phyloP scores from a whole-genome alignment of 30 jellyfish, hydroid and myxozoan species.

The Pseudorhiza aurosa region DNA sequence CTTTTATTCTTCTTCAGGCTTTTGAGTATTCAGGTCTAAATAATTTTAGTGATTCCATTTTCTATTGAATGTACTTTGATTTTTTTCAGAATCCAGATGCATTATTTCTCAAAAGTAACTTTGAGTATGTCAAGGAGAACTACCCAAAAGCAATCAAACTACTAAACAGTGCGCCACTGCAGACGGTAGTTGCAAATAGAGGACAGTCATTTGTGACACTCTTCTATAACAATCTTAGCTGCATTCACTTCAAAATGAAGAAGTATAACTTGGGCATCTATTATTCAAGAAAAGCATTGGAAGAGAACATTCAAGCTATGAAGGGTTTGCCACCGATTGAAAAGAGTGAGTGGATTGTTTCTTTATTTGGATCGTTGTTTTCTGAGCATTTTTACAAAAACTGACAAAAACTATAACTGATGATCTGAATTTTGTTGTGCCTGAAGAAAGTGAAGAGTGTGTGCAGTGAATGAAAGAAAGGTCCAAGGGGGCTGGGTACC shows the following conservation, averaged over 20 bases:
- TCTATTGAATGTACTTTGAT: not conserved
- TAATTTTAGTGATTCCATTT: no score
- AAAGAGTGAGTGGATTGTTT: conserved; percentile 68
- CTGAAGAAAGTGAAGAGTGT: no score
- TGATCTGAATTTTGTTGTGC: no score
- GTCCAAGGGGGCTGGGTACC: no score
- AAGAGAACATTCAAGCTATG: conserved; percentile 85
- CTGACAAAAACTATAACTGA: no score
- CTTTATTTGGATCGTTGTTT: no score
- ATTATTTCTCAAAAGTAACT: conserved; percentile 81
- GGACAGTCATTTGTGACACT: conserved; percentile 83
- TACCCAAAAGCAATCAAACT: conserved; percentile 88
- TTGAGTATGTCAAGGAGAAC: conserved; percentile 81
- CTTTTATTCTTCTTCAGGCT: no score
- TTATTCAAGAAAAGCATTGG: conserved; percentile 84
- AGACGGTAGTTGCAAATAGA: conserved; percentile 28
- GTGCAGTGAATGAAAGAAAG: no score
- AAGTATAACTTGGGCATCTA: conserved; percentile 81
- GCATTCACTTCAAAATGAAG: conserved; percentile 77
- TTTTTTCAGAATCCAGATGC: conserved; percentile 90
- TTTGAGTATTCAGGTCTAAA: no score
- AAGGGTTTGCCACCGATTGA: conserved; percentile 89
- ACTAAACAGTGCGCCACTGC: conserved; percentile 82
- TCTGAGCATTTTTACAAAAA: no score
- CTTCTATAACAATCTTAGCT: conserved; percentile 82